These are phyloP conservation scores for Clostera curtula DNA, from an alignment of 2,888 invertebrate genomes.

Conservation along the genomic window DNA sequence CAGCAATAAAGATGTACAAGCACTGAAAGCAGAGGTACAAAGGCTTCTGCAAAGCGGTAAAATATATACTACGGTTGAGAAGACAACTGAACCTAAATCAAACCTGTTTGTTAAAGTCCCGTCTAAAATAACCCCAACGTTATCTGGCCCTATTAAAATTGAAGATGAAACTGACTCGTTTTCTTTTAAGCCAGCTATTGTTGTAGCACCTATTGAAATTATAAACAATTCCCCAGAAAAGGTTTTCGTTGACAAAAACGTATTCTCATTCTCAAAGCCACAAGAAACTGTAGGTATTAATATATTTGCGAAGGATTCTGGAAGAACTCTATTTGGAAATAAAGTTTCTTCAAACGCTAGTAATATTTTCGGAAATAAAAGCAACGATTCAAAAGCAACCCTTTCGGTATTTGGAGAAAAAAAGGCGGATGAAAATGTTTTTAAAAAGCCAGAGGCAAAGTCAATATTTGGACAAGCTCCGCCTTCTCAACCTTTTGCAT, in stretches of 20 bases:
- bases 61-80: constrained; percentile 22
- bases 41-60: constrained; percentile 40
- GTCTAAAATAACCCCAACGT: constrained; percentile 20
- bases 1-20: constrained; percentile 51
- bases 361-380: constrained; percentile 24
- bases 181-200: constrained; percentile 58
- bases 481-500: constrained; percentile 19
- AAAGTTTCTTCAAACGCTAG: constrained; percentile 12
- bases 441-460: constrained; percentile 19
- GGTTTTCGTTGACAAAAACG: constrained; percentile 36
- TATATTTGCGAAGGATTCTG: constrained; percentile 25
- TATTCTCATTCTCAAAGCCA: constrained; percentile 61
- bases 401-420: constrained; percentile 22
- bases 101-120: constrained; percentile 34
- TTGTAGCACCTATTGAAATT: constrained; percentile 43
- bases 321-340: constrained; percentile 19
- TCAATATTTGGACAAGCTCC: constrained; percentile 21
- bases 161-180: constrained; percentile 31
- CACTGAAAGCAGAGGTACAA: constrained; percentile 47
- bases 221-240: constrained; percentile 49
- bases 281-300: constrained; percentile 30
- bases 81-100: constrained; percentile 24
- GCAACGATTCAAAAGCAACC: constrained; percentile 22
- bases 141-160: constrained; percentile 14
- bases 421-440: constrained; percentile 17